phyloP scores from a whole-genome alignment of 2,113 vertebrate genomes.

The Solea solea region DNA sequence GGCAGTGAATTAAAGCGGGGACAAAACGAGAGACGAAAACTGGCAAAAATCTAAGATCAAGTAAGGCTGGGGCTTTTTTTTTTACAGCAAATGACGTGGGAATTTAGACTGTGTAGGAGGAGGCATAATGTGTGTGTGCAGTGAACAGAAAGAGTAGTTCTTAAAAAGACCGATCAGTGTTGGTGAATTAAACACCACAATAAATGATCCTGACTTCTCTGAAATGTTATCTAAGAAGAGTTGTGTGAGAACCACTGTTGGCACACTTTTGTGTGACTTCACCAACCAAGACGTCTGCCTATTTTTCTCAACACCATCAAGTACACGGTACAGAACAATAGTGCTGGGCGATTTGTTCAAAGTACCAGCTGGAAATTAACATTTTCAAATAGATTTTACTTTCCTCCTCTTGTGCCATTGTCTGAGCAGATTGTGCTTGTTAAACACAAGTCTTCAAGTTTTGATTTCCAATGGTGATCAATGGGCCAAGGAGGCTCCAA shows the following conservation, averaged over 20 bases:
- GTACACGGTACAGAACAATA: conserved; percentile 9
- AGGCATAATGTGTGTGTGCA: conserved; percentile 21
- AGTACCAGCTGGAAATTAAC: conserved; percentile 41
- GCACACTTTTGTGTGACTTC: conserved; percentile 11
- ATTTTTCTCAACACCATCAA: conserved; percentile 17
- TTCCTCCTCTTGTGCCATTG: conserved; percentile 29
- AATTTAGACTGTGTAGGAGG: conserved; percentile 51
- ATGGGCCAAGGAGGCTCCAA: conserved; percentile 28
- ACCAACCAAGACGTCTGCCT: conserved; percentile 5
- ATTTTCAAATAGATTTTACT: conserved; percentile 50
- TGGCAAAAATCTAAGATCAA: conserved; percentile 63
- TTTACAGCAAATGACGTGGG: conserved; percentile 41
- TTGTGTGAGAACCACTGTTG: not conserved
- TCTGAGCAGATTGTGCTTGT: conserved; percentile 40
- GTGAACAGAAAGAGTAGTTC: conserved; percentile 36
- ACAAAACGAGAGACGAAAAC: conserved; percentile 47
- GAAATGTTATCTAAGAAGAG: conserved; percentile 12
- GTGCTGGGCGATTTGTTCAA: conserved; percentile 19
- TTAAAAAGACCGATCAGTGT: not conserved
- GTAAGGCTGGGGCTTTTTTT: conserved; percentile 48
- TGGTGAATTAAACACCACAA: conserved; percentile 16
- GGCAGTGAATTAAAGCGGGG: conserved; percentile 61
- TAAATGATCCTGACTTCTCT: conserved; percentile 17
- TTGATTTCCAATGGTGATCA: conserved; percentile 44
- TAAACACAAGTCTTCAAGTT: conserved; percentile 29